These are phyloP conservation scores for Haliclona indistincta DNA, from an alignment of 37 sponge, comb jelly and placozoan species.

Conservation along the genomic window DNA sequence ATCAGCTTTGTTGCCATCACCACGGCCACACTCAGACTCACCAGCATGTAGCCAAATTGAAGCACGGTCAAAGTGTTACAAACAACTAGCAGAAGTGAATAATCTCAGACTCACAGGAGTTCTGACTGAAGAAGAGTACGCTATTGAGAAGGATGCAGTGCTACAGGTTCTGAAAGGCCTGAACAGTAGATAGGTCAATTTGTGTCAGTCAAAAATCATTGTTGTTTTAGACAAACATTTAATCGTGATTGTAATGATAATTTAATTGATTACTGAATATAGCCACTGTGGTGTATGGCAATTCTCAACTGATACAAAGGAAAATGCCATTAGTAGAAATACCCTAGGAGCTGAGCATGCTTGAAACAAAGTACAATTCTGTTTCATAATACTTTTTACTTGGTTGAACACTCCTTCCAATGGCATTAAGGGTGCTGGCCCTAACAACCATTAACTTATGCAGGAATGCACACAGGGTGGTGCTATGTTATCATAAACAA, in stretches of 20 bases:
- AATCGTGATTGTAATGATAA: background rate
- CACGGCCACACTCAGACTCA: background rate
- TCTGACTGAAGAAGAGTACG: background rate
- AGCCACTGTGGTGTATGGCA: slow-evolving; percentile 25
- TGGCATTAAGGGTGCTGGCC: slow-evolving; percentile 16
- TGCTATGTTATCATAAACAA: no score
- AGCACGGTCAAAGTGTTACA: slow-evolving; percentile 1
- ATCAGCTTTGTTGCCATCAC: no score
- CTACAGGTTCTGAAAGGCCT: no score
- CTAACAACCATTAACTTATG: no score
- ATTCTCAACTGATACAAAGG: slow-evolving; percentile 14
- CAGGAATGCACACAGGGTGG: no score
- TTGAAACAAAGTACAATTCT: slow-evolving; percentile 32
- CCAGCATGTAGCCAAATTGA: background rate
- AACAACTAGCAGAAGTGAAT: background rate
- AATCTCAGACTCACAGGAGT: background rate
- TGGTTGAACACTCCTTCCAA: slow-evolving; percentile 27
- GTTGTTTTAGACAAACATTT: no score
- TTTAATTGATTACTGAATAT: background rate
- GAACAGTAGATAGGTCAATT: no score
- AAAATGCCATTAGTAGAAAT: slow-evolving; percentile 35
- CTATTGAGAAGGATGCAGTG: background rate
- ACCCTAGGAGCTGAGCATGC: slow-evolving; percentile 10
- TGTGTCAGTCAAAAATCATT: background rate
- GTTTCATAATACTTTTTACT: slow-evolving; percentile 34